Percentiles rank a stretch among this genome's conserved stretches.
phyloP scores from a whole-genome alignment of 92 coral and sea anemone genomes.

The Virgularia gustaviana region DNA sequence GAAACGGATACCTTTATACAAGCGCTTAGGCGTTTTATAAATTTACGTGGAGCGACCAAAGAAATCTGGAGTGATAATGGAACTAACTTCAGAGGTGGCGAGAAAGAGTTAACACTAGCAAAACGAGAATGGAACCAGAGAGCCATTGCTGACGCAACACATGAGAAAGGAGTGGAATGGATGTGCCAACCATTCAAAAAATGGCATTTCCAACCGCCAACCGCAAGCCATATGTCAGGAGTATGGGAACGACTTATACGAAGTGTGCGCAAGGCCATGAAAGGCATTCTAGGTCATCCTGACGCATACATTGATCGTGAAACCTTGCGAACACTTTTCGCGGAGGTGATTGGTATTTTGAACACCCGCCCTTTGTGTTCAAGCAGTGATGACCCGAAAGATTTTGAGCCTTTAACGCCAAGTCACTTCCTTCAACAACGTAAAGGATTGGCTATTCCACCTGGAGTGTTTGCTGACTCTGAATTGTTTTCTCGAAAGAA shows the following conservation, averaged over 20 bases:
- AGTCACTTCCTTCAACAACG: slow-evolving; percentile 59
- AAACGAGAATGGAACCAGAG: slow-evolving; percentile 4
- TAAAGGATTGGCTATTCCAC: slow-evolving; percentile 50
- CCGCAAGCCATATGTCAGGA: slow-evolving; percentile 35
- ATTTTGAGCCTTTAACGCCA: slow-evolving; percentile 60
- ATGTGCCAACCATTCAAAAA: not conserved
- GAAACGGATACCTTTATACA: slow-evolving; percentile 33
- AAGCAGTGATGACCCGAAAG: slow-evolving; percentile 55
- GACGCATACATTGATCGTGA: slow-evolving; percentile 37
- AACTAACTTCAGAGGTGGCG: slow-evolving; percentile 43
- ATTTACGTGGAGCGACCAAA: slow-evolving; percentile 34
- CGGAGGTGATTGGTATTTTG: slow-evolving; percentile 54
- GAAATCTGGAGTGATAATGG: slow-evolving; percentile 48
- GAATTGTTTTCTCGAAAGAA: slow-evolving; percentile 54
- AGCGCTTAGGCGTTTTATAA: slow-evolving; percentile 35
- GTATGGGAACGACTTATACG: slow-evolving; percentile 34
- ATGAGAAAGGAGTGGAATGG: no score
- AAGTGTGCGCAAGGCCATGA: slow-evolving; percentile 31
- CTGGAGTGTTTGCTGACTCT: slow-evolving; percentile 48
- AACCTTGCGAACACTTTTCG: slow-evolving; percentile 41
- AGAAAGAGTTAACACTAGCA: slow-evolving; percentile 27
- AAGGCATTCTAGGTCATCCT: slow-evolving; percentile 37
- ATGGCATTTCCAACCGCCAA: slow-evolving; percentile 40
- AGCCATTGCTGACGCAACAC: slow-evolving; percentile 7
- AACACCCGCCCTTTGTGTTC: slow-evolving; percentile 62